Evolutionary conservation across 1,140 invertebrate species (phyloP), one percentile per base, ranked within the genome.

Genomic region (Nephotettix cincticeps): DNA sequence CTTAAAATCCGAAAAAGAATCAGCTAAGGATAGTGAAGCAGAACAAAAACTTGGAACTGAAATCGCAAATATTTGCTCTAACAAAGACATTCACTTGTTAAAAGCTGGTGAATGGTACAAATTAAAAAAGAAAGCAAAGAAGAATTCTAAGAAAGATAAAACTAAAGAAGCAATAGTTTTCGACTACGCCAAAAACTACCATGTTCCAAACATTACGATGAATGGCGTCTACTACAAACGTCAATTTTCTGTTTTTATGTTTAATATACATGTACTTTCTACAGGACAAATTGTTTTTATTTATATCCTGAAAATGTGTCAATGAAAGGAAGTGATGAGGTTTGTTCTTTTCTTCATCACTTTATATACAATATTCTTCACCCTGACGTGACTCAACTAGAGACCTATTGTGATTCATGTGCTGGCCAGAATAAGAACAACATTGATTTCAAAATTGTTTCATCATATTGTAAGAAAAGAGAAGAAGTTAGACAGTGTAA

Each of bases 111-210:
- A 36, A 40, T 73, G 43, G 65, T 73, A 73, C 61, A 72, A 23
- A 27, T 36, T 36, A 14, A 73, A 73, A 47, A 36, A 25, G 27
- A 61, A 32, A 21, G 43, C 63, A 23, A 65, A 32, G 29, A 40
- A 29, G 27, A 28, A 68, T 32, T 43, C 27, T 30, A 54, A 36
- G 56, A 30, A 67, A 56, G 1, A 27, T 23, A 32, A 36, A n/a
- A 71, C 56, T 56, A 64, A 54, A 58, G 70, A 73, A 45, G 61
- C 66, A n/a, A 67, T 75, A 51, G 58, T 64, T 13, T 58, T 73
- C 40, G 69, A 75, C 25, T 72, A 70, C 40, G 23, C 63, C n/a
- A 70, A 67, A 67, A 74, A 74, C 51, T 68, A 73, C 23, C 67
- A 61, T 40, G 63, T 70, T 13, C 73, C 56, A n/a, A 72, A 74